Base-by-base conservation (phyloP, 1,140 invertebrate genomes). In the Delia radicum region DNA sequence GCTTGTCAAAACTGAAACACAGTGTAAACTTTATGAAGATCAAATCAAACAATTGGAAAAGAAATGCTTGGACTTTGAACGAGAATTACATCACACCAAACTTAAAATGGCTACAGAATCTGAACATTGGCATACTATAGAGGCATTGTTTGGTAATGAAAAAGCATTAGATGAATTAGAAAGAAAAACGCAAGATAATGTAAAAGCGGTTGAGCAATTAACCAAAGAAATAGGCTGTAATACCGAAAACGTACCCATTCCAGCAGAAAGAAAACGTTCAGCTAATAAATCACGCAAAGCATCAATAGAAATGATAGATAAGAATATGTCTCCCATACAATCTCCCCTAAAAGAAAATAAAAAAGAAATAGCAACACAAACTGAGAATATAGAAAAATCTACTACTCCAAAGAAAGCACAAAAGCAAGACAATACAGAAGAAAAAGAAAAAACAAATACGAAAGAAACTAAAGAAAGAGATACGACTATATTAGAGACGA, bases 81-180 rank as follows among this genome's bases (percentile, higher is more conserved):
- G 76, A 12, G 82, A 86, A 46, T 31, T 85, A 6, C n/a, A 26
- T 0, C 79, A 81, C 24, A 24, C 81, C 28, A 75, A 79, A 24
- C 15, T 85, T 26, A 74, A 76, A 0, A 78, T 81, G 24, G 80
- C 81, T 18, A 77, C 78, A 6, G 81, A 86, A 10, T 78, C 77
- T 8, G 81, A 85, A 28, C 85, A 86, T 29, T 86, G 85, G 85
- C 81, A 81, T 26, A 85, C 82, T 15, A 83, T 86, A 21, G 73
- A 80, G n/a, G 81, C 83, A 4, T 31, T 86, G 26, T 86, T 86
- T 13, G 79, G 78, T 0, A 24, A 55, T n/a, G n/a, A 21, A 21
- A 42, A 4, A 8, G 26, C 13, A 18, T 2, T 5, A 6, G 33
- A 18, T 24, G 42, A 75, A 1, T 21, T 33, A 21, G n/a, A 5